Percentiles rank a stretch among this genome's conserved stretches.
These are phyloP conservation scores for Pygmarrhopalites habei DNA, from an alignment of 1,140 invertebrate genomes.

Conservation along the genomic window DNA sequence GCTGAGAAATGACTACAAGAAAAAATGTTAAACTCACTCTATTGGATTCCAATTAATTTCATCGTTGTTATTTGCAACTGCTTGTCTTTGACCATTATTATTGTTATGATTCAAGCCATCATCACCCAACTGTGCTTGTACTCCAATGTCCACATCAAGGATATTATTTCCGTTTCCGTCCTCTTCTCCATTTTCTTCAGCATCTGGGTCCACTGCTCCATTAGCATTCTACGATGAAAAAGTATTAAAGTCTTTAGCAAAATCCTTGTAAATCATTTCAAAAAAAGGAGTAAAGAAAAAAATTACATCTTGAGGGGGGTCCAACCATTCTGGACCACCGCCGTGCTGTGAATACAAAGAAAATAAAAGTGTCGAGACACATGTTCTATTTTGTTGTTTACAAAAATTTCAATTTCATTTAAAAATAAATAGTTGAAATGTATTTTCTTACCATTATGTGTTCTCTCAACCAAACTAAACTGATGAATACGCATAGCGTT, in stretches of 20 bases:
- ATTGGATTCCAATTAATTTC: constrained; percentile 97
- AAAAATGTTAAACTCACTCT: no score
- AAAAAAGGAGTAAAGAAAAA: background rate
- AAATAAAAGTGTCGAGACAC: no score
- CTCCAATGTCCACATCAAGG: constrained; percentile 42
- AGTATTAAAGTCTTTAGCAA: background rate
- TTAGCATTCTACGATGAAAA: constrained; percentile 30
- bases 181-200: constrained; percentile 38
- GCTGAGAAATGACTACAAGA: no score
- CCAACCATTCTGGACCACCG: constrained; percentile 91
- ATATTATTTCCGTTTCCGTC: constrained; percentile 19
- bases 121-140: constrained; percentile 5
- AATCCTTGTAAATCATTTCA: background rate
- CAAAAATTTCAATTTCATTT: no score
- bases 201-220: constrained; percentile 37
- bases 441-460: no score
- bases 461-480: constrained; percentile 92
- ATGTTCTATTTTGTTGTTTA: no score
- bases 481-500: constrained; percentile 93
- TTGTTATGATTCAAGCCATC: constrained; percentile 19
- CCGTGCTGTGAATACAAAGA: no score
- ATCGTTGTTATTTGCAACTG: constrained; percentile 54
- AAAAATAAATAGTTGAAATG: no score
- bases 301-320: constrained; percentile 47
- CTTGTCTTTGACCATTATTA: constrained; percentile 25